Evolutionary conservation across 2,888 invertebrate species (phyloP).

Genomic region (Machimus atricapillus): DNA sequence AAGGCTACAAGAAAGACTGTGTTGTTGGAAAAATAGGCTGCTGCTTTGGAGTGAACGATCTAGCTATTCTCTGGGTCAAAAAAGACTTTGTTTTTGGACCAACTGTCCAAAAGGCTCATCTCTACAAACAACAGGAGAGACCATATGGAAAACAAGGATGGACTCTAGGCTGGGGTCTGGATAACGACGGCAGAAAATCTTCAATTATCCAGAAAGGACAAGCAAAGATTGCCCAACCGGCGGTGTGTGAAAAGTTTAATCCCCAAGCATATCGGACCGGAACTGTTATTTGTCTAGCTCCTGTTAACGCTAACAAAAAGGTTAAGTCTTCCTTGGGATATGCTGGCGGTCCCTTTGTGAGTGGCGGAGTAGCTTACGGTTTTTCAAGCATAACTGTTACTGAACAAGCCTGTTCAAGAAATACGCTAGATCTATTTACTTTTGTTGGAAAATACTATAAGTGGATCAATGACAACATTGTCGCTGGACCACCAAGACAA

Average conservation of each 20-base stretch:
- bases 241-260: not conserved
- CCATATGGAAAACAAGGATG: not conserved
- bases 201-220: not conserved
- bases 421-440: not conserved
- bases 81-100: not conserved
- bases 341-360: not conserved
- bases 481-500: not conserved
- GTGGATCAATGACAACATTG: not conserved
- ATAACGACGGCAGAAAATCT: not conserved
- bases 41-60: not conserved
- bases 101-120: not conserved
- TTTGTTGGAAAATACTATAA: not conserved
- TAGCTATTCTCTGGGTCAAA: not conserved
- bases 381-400: not conserved
- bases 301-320: not conserved
- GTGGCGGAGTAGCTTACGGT: not conserved
- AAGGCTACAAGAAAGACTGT: not conserved
- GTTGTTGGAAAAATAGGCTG: not conserved
- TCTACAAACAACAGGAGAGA: not conserved
- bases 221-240: not conserved
- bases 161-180: not conserved
- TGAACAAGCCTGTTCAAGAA: not conserved
- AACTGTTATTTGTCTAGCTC: not conserved
- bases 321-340: not conserved
- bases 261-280: not conserved